A percentile compares a stretch with the other conserved stretches of the same genome.
These are phyloP conservation scores for Agrilus cyanescens DNA, from an alignment of 2,888 invertebrate species.

Conservation along the genomic window DNA sequence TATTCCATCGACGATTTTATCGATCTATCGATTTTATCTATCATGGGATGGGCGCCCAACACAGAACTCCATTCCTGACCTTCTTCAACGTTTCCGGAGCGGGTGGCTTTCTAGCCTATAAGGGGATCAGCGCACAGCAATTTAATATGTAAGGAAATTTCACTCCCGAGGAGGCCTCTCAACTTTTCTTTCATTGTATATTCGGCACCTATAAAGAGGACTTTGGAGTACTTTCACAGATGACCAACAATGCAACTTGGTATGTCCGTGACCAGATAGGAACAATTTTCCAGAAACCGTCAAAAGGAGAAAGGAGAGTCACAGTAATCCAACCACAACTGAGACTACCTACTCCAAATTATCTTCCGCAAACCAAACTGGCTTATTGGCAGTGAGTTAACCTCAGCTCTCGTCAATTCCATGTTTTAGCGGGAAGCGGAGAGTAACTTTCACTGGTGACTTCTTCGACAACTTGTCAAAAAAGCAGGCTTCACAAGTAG, in stretches of 20 bases:
- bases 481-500: too few relatives aligned
- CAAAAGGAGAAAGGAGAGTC: not conserved
- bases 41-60: slow-evolving; percentile 7
- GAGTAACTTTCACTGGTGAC: too few relatives aligned
- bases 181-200: slow-evolving; percentile 8
- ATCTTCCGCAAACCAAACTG: slow-evolving; percentile 4
- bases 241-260: slow-evolving; percentile 4
- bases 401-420: too few relatives aligned
- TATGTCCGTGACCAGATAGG: slow-evolving; percentile 6
- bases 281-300: slow-evolving; percentile 3
- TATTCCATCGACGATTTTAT: slow-evolving; percentile 15
- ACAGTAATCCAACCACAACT: too few relatives aligned
- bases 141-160: slow-evolving; percentile 5
- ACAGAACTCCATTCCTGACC: not conserved
- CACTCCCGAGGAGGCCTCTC: not conserved
- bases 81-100: slow-evolving; percentile 4
- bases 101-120: slow-evolving; percentile 5
- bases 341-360: slow-evolving; percentile 3
- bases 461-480: too few relatives aligned
- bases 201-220: slow-evolving; percentile 13
- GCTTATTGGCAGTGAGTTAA: not conserved
- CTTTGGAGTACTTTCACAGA: slow-evolving; percentile 5
- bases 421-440: too few relatives aligned
- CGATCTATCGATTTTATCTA: slow-evolving; percentile 8
- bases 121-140: not conserved